Evolutionary conservation across 2,113 vertebrate genomes (phyloP), one percentile per base, ranked within the genome.

Genomic region (Corydoras maculifer): DNA sequence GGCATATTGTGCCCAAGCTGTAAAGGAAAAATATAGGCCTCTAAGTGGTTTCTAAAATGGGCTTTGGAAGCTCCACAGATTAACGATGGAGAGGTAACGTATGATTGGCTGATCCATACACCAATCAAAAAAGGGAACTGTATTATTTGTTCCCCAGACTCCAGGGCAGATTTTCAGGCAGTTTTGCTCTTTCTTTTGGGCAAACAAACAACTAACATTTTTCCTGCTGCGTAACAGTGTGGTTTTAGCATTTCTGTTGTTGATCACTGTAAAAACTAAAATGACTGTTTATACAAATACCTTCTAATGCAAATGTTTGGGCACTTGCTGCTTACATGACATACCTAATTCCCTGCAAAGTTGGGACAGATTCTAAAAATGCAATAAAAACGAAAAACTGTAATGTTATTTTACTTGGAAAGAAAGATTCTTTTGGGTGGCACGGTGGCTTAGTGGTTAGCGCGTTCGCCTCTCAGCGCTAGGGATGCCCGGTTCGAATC

Each of bases 21-120:
- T 76, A 67, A 35, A 74, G 43, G 62, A 71, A 79, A 82, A 74
- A 73, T 68, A 75, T 78, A 55, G 61, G 72, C 8, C 70, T 79
- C 77, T 84, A 81, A 79, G 60, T 62, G 70, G 72, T 78, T 75
- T 79, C 61, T 79, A 78, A 79, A 75, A 75, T 57, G 61, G 55
- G 55, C 68, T 73, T 70, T 60, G 69, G 65, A 81, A 51, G 73
- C 74, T 63, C 65, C 65, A 62, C 15, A 43, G 43, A 65, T 74
- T 81, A 57, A 80, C 65, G 43, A 54, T 31, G 25, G 32, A 15
- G 58, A 57, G 13, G 14, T 57, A 57, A 57, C 59, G 70, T 75
- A 43, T 60, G 65, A 80, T 66, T 81, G 75, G 70, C 63, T 76
- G 8, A 54, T 55, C 57, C 53, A 30, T 9, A 31, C 58, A 62